Percentiles rank a stretch among this genome's conserved stretches.
Conservation (phyloP, 2,113 vertebrate species). For the Gnathonemus longibarbis region DNA sequence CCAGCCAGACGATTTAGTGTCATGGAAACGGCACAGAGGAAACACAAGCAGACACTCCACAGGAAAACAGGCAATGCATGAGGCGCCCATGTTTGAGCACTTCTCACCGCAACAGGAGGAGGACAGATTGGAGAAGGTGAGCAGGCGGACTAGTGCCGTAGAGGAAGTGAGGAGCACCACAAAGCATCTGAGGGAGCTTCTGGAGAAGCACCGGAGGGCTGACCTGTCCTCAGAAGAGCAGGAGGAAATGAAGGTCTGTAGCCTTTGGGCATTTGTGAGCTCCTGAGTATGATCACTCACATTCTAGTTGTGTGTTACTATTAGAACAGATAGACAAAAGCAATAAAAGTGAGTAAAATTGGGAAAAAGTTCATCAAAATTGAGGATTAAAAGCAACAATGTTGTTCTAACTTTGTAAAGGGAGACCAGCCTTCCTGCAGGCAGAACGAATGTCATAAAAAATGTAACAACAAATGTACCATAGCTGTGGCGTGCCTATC, state of each 20-base stretch:
- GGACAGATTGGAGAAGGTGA: conserved; percentile 68
- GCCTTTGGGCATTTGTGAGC: background rate
- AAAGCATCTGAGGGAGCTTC: conserved; percentile 56
- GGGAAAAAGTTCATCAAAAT: background rate
- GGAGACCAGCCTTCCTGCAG: background rate
- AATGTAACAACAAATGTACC: background rate
- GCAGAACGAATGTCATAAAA: background rate
- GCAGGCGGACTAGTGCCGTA: conserved; percentile 57
- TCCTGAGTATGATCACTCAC: background rate
- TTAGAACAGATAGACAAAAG: background rate
- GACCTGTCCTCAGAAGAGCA: conserved; percentile 36
- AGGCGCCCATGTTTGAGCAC: background rate
- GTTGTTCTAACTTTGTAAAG: background rate
- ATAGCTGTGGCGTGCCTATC: background rate
- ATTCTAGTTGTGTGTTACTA: background rate
- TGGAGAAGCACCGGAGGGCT: conserved; percentile 42
- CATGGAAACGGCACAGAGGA: background rate
- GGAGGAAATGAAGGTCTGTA: conserved; percentile 47
- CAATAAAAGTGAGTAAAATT: background rate
- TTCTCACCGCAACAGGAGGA: conserved; percentile 63
- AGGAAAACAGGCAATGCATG: no score
- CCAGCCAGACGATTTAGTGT: background rate
- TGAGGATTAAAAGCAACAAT: background rate
- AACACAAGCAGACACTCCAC: background rate
- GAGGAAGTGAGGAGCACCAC: conserved; percentile 67